Conservation (phyloP, 1,140 invertebrate genomes). For the Coboldia fuscipes region DNA sequence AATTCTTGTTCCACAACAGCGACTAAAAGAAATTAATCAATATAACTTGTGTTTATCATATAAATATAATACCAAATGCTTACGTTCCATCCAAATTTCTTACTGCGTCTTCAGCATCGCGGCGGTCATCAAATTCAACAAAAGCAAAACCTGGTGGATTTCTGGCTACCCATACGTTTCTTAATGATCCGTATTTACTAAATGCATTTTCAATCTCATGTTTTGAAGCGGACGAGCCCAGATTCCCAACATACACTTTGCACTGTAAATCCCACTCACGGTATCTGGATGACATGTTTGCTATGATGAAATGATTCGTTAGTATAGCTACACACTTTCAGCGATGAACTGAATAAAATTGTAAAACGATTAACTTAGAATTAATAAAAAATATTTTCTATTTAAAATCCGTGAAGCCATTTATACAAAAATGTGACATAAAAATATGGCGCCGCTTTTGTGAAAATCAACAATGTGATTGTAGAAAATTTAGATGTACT, state of each 20-base stretch:
- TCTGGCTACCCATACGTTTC: conserved; percentile 93
- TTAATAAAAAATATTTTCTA: no score
- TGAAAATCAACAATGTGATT: no score
- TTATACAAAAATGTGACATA: no score
- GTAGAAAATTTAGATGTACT: no score
- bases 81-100: conserved; percentile 84
- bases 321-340: no score
- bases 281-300: no score
- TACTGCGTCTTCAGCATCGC: conserved; percentile 96
- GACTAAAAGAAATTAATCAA: conserved; percentile 24
- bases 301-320: no score
- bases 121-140: conserved; percentile 92
- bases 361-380: no score
- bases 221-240: conserved; percentile 78
- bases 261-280: conserved; percentile 84
- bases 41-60: background rate
- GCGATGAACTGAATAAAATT: no score
- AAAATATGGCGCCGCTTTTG: no score
- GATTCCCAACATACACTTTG: conserved; percentile 98
- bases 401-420: no score
- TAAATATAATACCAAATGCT: conserved; percentile 20
- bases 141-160: conserved; percentile 93
- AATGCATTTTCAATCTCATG: conserved; percentile 84
- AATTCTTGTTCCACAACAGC: conserved; percentile 63
- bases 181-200: conserved; percentile 79